Evolutionary conservation across 2,113 vertebrate genomes (phyloP), one percentile per base, ranked within the genome.

Genomic region (Nymphicus hollandicus): DNA sequence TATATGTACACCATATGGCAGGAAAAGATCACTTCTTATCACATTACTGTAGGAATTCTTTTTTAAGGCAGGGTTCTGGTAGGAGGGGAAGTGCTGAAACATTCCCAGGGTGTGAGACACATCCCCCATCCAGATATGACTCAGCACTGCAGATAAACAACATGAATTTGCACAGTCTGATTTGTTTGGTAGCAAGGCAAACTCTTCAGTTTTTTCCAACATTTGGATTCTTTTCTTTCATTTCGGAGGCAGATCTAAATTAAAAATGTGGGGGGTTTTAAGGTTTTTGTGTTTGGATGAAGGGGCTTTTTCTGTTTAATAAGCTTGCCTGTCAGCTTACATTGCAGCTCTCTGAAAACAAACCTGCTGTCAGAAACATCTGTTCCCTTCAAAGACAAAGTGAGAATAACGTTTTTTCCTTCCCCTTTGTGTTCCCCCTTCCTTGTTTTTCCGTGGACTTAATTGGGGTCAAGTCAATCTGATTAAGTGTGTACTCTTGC

Each of bases 21-120:
- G 72, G 77, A 88, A 90, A 84, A 89, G 10, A 91, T 91, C 44
- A 22, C 13, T 90, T 86, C 31, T 93, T 15, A 44, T 80, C 53
- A 27, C 9, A 17, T 74, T 50, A 44, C 27, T 64, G 23, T 87
- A 69, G 61, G 60, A 84, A 17, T 81, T 84, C 28, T 44, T 83
- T 70, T 91, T 86, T 46, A 65, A 71, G 68, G 72, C 39, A 64
- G 24, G 11, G 29, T 81, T 70, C 41, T 76, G 53, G n/a, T 60
- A 74, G 91, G 66, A 96, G 63, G 8, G 87, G 88, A 95, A 80
- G 68, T 95, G 72, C 91, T 77, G 63, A 77, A 83, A 43, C 3
- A 3, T 56, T 89, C 37, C 17, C 8, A 39, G 86, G 73, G 91
- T 85, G 25, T 77, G 63, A 77, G 58, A 61, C 82, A 80, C 1